Evolutionary conservation across 2,888 invertebrate species (phyloP), one percentile per base, ranked within the genome.

Genomic region (Pelosia muscerda): DNA sequence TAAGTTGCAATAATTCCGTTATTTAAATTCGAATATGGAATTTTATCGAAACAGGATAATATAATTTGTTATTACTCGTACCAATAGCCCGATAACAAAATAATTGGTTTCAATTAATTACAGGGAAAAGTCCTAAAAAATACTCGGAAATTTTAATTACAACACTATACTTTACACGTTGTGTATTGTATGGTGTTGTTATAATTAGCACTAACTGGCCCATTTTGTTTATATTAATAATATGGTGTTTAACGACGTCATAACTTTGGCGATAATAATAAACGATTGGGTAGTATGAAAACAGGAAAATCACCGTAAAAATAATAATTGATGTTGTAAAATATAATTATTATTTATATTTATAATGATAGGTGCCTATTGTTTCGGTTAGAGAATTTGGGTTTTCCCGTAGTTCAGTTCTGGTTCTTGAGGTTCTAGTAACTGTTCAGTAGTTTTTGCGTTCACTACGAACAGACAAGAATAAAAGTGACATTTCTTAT

Each of bases 61-160:
- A 75, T 76, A 66, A 56, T 73, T 63, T 42, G 68, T 73, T 76
- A 76, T 75, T 79, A n/a, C 49, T 49, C 9, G 49, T 49, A 77
- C 64, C 34, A 59, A 69, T 28, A 34, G 1, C 26, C 13, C 73
- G 81, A 83, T 84, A 84, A 79, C 65, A 74, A 62, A 80, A 78
- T 83, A 84, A 83, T 81, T 80, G 78, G 73, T 63, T 67, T 62
- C 62, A 77, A 75, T 77, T 80, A 81, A 76, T 77, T 77, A 77
- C 28, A 75, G 77, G 81, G 75, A 81, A 79, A 79, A 76, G 60
- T 77, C 25, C 26, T 23, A 22, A 65, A 65, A 38, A 55, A 53
- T 54, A 65, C 28, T 54, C 19, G 22, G 25, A 31, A 49, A 23
- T 57, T 19, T 57, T 28, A 8, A 57, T 56, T 10, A 25, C 13